Base-by-base conservation (phyloP, 1,140 invertebrate genomes). In the Coptotermes formosanus region DNA sequence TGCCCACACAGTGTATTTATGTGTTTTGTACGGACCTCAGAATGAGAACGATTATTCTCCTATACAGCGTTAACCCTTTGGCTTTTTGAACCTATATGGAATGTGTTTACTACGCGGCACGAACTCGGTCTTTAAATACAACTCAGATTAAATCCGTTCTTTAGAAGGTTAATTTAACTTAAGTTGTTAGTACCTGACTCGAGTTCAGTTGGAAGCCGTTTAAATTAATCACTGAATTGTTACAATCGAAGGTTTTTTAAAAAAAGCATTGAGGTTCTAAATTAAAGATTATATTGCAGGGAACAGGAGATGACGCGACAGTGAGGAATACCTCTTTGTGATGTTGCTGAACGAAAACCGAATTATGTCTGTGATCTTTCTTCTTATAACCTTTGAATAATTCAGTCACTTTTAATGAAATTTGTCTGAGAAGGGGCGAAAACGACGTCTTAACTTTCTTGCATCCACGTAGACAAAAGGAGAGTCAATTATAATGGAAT, bases 341-440 rank as follows among this genome's bases (percentile, higher is more conserved):
- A 75, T 30, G 25, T 75, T 75, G 9, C 64, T 6, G 25, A 75
- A 25, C 64, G 64, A 75, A 75, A 75, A 75, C n/a, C 64, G 64
- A 75, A 75, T 75, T 75, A 75, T 21, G 52, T 19, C 52, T 55
- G 19, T 14, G n/a, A 75, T 30, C 64, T 16, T 30, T 25, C 25
- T 75, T 75, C n/a, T 25, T 25, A 55, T 55, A 75, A 75, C 64
- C 64, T 75, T 75, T 75, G 64, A 75, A 75, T 75, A 75, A 75
- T 75, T 75, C 64, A 75, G 64, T 25, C 64, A 30, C n/a, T 75
- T 30, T 75, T 75, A 75, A 30, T 75, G 25, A 75, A 75, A 75
- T 75, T 75, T 75, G 64, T 30, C 64, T 30, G 64, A 12, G 64
- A 75, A 38, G 64, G 64, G n/a, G 64, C 16, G 25, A 75, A 75